Evolutionary conservation across 1,140 invertebrate genomes (phyloP), one percentile per base, ranked within the genome.

Genomic region (Drosophila santomea): DNA sequence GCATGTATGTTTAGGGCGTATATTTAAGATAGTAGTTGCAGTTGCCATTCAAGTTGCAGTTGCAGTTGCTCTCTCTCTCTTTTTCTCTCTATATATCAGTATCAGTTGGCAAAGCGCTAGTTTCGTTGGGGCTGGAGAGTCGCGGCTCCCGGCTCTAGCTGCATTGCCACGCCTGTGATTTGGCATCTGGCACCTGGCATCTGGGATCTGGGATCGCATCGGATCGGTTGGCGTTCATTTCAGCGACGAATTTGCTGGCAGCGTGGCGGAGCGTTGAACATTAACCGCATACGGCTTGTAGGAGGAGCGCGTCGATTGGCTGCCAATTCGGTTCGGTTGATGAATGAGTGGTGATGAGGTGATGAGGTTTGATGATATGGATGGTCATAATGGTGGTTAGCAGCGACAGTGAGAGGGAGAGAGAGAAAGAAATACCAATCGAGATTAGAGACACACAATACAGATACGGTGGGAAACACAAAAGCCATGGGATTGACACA

Each of bases 251-350:
- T 95, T 95, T 45, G 95, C 95, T 79, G 95, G 95, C 78, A 95
- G 93, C 63, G 95, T 95, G 45, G 95, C 95, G 59, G 95, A 95
- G 92, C 95, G 93, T 93, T 95, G 95, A 81, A 95, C 95, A 76
- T 92, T 92, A 12, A 91, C 86, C 83, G 95, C 91, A 76, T 94
- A 95, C 83, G 95, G 95, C 92, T 95, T 95, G 81, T 95, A 93
- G 71, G 94, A 94, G 76, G 95, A 96, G 86, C 95, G 94, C 59
- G 95, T 96, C 20, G 95, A 96, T 93, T 96, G 92, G 80, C 92
- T 92, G 83, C 52, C 77, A 36, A 57, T 68, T 44, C 43, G 25
- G 7, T 35, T 17, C n/a, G 25, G 20, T 32, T 7, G 36, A 32
- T 50, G 41, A 43, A 32, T 23, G 12, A 8, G n/a, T 41, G 7